Evolutionary conservation across 2,113 vertebrate species (phyloP).

Genomic region (Anoura caudifer): DNA sequence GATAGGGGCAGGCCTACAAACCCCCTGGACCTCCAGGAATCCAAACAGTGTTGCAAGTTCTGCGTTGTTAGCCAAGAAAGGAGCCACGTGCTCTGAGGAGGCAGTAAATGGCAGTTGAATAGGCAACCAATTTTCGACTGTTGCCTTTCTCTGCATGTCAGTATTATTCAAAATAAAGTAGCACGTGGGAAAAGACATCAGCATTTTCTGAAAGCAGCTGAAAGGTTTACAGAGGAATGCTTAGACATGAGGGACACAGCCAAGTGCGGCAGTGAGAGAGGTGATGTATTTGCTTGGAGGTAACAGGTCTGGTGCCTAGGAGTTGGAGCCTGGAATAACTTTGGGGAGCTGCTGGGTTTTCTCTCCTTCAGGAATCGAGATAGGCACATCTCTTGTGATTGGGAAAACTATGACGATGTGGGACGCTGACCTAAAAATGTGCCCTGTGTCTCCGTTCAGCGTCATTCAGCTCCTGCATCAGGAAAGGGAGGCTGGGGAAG

Average conservation of each 20-base stretch:
- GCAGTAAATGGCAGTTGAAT: background rate
- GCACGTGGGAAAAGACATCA: background rate
- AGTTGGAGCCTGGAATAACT: background rate
- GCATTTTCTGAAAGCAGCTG: background rate
- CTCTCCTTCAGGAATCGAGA: background rate
- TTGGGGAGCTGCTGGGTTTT: background rate
- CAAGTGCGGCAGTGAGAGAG: background rate
- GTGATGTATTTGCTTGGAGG: rapidly evolving
- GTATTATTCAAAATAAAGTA: background rate
- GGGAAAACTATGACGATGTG: background rate
- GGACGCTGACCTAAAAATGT: background rate
- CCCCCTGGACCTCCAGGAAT: background rate
- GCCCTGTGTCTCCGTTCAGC: background rate
- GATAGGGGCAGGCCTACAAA: background rate
- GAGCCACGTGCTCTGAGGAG: background rate
- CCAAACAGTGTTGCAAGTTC: background rate
- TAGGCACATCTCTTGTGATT: background rate
- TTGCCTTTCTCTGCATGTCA: background rate
- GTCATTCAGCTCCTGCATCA: background rate
- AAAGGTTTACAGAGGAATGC: background rate
- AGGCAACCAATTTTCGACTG: background rate
- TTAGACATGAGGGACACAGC: background rate
- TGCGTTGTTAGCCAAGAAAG: background rate
- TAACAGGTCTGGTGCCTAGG: background rate
- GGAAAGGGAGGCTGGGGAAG: background rate